A percentile compares a stretch with the other conserved stretches of the same genome.
phyloP scores from a whole-genome alignment of 2,888 invertebrate species.

The Erpobdella octoculata region DNA sequence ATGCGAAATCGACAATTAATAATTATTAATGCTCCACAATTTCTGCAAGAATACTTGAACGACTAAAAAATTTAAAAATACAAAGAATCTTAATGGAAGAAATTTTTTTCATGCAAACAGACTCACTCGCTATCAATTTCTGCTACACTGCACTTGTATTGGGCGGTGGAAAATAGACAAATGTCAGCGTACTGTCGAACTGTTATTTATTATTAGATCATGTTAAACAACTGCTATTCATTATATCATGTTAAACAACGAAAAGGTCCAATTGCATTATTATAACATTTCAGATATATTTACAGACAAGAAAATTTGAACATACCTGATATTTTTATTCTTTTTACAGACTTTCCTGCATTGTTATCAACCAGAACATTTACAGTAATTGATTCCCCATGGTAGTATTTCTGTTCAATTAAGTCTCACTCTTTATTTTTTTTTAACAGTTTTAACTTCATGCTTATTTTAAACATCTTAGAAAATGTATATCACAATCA shows the following conservation, averaged over 20 bases:
- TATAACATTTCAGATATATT: too few species aligned
- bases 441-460: too few species aligned
- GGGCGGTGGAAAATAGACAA: constrained; percentile 96
- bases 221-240: neutral
- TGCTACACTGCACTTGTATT: constrained; percentile 97
- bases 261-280: neutral
- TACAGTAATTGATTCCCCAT: constrained; percentile 86
- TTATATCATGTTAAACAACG: neutral
- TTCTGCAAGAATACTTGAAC: neutral
- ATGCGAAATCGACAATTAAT: too few species aligned
- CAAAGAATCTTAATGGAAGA: neutral
- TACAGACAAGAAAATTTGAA: too few species aligned
- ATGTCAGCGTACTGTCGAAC: constrained; percentile 98
- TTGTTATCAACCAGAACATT: constrained; percentile 99
- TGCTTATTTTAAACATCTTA: too few species aligned
- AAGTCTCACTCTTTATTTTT: too few species aligned
- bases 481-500: too few species aligned
- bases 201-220: constrained; percentile 36
- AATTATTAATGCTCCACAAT: neutral
- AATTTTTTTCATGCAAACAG: neutral
- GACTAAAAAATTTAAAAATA: neutral
- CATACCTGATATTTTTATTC: constrained; percentile 74
- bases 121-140: constrained; percentile 76
- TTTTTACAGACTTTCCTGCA: constrained; percentile 94
- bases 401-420: constrained; percentile 67